Percentiles rank a stretch among this genome's conserved stretches.
Evolutionary conservation across 2,888 invertebrate species (phyloP).

Genomic region (Amphipyra berbera): DNA sequence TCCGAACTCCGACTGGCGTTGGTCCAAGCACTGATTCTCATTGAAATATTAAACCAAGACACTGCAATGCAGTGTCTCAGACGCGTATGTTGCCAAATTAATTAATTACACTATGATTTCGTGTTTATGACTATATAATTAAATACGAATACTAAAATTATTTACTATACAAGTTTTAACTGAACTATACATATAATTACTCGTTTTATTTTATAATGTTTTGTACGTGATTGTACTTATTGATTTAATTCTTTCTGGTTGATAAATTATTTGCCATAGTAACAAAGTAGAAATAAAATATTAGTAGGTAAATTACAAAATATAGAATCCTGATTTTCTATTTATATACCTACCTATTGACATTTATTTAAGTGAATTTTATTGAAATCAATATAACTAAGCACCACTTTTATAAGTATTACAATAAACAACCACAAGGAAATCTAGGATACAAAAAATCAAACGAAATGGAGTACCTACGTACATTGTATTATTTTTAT

Average conservation of each 20-base stretch:
- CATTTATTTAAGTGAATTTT: too few relatives aligned
- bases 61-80: conserved; percentile 82
- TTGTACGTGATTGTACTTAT: conserved; percentile 21
- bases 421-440: too few relatives aligned
- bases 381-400: too few relatives aligned
- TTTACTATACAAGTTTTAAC: background rate
- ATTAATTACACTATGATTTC: conserved; percentile 57
- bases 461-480: too few relatives aligned
- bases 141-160: conserved; percentile 11
- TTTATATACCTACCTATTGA: background rate
- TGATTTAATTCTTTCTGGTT: conserved; percentile 18
- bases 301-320: background rate
- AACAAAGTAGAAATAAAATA: conserved; percentile 1
- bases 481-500: too few relatives aligned
- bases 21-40: conserved; percentile 85
- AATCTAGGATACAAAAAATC: too few relatives aligned
- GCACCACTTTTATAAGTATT: too few relatives aligned
- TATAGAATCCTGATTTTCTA: background rate
- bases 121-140: conserved; percentile 4
- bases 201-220: conserved; percentile 5
- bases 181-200: background rate
- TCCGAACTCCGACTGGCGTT: conserved; percentile 74
- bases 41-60: conserved; percentile 89
- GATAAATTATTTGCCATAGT: conserved; percentile 11
- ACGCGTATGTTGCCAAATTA: conserved; percentile 74